Evolutionary conservation across 2,113 vertebrate genomes (phyloP), one percentile per base, ranked within the genome.

Genomic region (Nansenia antarctica): DNA sequence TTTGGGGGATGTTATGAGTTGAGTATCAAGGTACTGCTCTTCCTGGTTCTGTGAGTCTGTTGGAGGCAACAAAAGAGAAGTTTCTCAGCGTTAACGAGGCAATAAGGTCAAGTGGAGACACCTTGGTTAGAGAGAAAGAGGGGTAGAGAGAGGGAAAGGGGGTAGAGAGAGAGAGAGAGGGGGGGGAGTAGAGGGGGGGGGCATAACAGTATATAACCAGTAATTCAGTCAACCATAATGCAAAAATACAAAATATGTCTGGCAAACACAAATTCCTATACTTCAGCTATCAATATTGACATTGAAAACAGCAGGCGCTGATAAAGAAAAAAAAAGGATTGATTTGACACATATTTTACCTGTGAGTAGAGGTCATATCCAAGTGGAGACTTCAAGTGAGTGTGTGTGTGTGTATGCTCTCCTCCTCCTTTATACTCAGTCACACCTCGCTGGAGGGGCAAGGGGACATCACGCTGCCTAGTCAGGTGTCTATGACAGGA

Each of bases 21-120:
- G 18, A 22, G 2, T 55, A 60, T 35, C 31, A 60, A 14, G n/a
- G 24, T 29, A 55, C n/a, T n/a, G n/a, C n/a, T 54, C 26, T 55
- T 55, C 53, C 9, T 55, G 26, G 29, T 59, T 30, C 22, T 11
- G 42, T 47, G 32, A 37, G 62, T 3, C 34, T 34, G 62, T 39
- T 70, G 30, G 60, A 60, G 61, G 12, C 1, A 65, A 55, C 37
- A 27, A 66, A 29, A 15, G 29, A 29, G 9, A 54, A 11, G 1
- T 52, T n/a, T n/a, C 49, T 52, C 18, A 52, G 49, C 5, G 49
- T 24, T 52, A 52, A 52, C 20, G 20, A 52, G 49, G 15, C 20
- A 52, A 52, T 7, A 7, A 52, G 49, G 15, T 52, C 15, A 35
- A 67, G 27, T 73, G 49, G 39, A 45, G 72, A 71, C 53, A 73